These are phyloP conservation scores for Cistogaster globosa DNA, from an alignment of 2,888 invertebrate species.

Conservation along the genomic window DNA sequence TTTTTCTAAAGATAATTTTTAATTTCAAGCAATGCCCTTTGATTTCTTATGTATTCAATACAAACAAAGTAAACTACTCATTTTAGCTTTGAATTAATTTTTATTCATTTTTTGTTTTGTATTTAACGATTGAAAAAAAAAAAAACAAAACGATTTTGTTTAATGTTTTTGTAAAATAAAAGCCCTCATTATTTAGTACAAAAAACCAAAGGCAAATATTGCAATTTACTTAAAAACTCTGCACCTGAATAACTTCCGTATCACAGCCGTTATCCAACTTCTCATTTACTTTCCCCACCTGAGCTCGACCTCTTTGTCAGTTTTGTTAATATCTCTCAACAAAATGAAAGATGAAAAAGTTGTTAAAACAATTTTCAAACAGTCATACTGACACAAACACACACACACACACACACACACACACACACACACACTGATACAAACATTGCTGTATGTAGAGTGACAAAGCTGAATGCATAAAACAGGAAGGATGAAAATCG, in stretches of 20 bases:
- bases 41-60: slow-evolving; percentile 40
- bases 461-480: slow-evolving; percentile 38
- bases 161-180: background rate
- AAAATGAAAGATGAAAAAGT: slow-evolving; percentile 52
- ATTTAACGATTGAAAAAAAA: slow-evolving; percentile 48
- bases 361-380: slow-evolving; percentile 57
- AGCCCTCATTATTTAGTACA: slow-evolving; percentile 5
- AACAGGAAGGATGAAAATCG: background rate
- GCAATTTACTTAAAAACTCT: slow-evolving; percentile 64
- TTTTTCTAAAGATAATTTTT: slow-evolving; percentile 59
- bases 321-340: slow-evolving; percentile 39
- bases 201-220: slow-evolving; percentile 63
- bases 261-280: slow-evolving; percentile 15
- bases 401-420: background rate
- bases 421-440: slow-evolving; percentile 1
- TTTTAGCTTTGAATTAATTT: slow-evolving; percentile 52
- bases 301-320: slow-evolving; percentile 33
- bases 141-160: slow-evolving; percentile 55
- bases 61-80: slow-evolving; percentile 23
- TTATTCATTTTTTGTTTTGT: slow-evolving; percentile 10
- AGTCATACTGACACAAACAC: slow-evolving; percentile 6
- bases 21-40: slow-evolving; percentile 51
- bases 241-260: slow-evolving; percentile 40
- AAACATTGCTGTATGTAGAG: too few relatives aligned
- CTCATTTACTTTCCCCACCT: slow-evolving; percentile 31